Evolutionary conservation across 2,888 invertebrate species (phyloP).

Genomic region (Ligdia adustata): DNA sequence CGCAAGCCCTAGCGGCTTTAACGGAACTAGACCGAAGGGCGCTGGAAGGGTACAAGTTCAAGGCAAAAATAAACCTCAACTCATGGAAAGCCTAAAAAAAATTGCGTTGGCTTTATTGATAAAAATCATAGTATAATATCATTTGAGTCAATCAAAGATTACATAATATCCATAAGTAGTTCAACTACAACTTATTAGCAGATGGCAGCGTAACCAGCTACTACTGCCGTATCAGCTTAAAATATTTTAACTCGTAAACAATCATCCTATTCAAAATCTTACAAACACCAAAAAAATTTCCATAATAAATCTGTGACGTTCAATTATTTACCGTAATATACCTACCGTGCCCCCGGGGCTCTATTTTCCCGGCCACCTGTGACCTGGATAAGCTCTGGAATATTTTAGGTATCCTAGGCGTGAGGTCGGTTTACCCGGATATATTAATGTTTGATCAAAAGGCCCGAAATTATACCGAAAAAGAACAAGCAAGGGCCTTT

Average conservation of each 20-base stretch:
- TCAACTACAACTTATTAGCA: no score
- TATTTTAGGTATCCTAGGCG: neutral
- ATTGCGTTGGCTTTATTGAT: no score
- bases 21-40: conserved; percentile 18
- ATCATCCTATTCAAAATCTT: no score
- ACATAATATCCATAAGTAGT: no score
- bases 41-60: conserved; percentile 9
- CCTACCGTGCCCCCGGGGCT: conserved; percentile 1
- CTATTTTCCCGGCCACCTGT: conserved; percentile 6
- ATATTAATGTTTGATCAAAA: conserved; percentile 20
- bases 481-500: no score
- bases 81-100: no score
- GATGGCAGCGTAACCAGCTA: no score
- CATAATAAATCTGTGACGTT: conserved; percentile 17
- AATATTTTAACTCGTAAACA: no score
- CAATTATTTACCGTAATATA: conserved; percentile 17
- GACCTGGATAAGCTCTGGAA: conserved; percentile 2
- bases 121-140: no score
- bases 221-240: no score
- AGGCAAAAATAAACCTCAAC: conserved; percentile 5
- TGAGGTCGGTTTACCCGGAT: conserved; percentile 8
- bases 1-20: conserved; percentile 9
- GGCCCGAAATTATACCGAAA: no score
- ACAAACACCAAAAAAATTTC: conserved; percentile 1
- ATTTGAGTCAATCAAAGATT: no score